phyloP scores from a whole-genome alignment of 2,113 vertebrate genomes.

The Chlorodrepanis virens region DNA sequence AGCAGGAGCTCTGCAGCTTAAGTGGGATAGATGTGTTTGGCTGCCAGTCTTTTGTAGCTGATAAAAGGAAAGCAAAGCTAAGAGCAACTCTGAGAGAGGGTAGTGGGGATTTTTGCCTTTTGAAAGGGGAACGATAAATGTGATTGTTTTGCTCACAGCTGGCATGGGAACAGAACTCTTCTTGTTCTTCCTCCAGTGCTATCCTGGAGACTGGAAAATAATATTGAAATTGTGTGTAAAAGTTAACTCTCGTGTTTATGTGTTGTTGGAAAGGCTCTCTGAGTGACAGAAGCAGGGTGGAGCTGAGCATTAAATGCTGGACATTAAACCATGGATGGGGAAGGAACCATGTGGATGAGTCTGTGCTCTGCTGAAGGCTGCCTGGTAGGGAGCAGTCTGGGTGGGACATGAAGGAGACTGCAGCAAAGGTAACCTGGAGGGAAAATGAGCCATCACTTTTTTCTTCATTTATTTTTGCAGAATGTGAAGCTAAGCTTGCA shows the following conservation, averaged over 20 bases:
- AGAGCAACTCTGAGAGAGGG: neutral
- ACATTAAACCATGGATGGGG: neutral
- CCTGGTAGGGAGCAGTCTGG: neutral
- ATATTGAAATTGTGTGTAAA: neutral
- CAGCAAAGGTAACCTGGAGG: neutral
- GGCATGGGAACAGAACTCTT: neutral
- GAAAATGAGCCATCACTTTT: neutral
- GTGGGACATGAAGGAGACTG: neutral
- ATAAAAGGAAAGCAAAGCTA: neutral
- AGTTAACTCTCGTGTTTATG: rapidly evolving
- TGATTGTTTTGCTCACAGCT: neutral
- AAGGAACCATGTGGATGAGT: neutral
- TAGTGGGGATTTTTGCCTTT: neutral
- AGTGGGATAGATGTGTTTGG: neutral
- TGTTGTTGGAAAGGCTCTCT: neutral
- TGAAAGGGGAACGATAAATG: neutral
- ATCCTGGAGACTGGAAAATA: neutral
- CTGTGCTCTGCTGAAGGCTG: neutral
- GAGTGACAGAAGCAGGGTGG: neutral
- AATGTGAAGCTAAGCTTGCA: neutral
- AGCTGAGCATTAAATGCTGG: neutral
- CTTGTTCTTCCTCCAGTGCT: neutral
- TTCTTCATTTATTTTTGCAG: neutral
- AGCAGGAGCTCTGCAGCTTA: neutral
- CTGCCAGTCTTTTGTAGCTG: neutral